These are phyloP conservation scores for Camponotus vicinus DNA, from an alignment of 1,140 invertebrate genomes.

Conservation along the genomic window DNA sequence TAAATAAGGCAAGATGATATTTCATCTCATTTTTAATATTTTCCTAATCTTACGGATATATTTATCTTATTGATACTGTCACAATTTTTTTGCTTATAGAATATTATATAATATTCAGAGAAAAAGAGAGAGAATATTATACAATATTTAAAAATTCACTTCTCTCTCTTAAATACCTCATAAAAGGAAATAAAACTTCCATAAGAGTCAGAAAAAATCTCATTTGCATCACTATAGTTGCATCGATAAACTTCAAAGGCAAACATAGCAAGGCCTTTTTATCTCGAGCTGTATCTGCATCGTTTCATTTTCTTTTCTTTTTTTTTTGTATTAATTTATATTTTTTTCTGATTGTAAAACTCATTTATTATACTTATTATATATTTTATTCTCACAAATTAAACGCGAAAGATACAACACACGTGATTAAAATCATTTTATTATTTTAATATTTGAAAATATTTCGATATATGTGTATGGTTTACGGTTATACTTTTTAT, in stretches of 20 bases:
- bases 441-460: too few relatives aligned
- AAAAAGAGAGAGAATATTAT: neutral
- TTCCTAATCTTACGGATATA: neutral
- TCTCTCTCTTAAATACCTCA: neutral
- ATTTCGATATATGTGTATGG: too few relatives aligned
- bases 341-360: too few relatives aligned
- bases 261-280: constrained; percentile 60
- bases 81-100: neutral
- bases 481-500: too few relatives aligned
- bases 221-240: constrained; percentile 72
- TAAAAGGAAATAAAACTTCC: neutral
- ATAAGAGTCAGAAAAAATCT: constrained; percentile 16
- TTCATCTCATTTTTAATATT: neutral
- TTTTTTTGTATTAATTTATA: too few relatives aligned
- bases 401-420: too few relatives aligned
- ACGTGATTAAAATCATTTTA: too few relatives aligned
- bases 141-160: neutral
- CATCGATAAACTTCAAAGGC: constrained; percentile 69
- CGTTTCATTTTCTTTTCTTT: constrained; percentile 10
- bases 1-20: neutral
- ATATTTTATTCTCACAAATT: too few relatives aligned
- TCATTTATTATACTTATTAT: too few relatives aligned
- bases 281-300: neutral
- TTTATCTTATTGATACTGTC: neutral
- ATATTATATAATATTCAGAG: constrained; percentile 12